Percentiles rank a stretch among this genome's conserved stretches.
Evolutionary conservation across 37 sponge, comb jelly and placozoan genomes (phyloP).

Genomic region (Cliona cf. orientalis): DNA sequence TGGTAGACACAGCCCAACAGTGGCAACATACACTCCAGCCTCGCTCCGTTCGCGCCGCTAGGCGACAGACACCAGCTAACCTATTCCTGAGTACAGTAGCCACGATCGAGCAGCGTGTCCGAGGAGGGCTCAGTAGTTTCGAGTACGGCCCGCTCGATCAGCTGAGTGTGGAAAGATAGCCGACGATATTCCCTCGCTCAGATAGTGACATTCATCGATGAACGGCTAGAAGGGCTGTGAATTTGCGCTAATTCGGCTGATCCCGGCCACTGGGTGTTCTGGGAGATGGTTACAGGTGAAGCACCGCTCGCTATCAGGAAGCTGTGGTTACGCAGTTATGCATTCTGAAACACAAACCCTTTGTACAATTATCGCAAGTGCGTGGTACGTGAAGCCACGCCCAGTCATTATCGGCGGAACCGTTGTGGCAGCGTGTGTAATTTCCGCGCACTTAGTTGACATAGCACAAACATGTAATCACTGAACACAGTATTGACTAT

Average conservation of each 20-base stretch:
- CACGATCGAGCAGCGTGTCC: background rate
- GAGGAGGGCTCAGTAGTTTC: background rate
- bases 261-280: too few species aligned
- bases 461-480: too few species aligned
- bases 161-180: slow-evolving; percentile 5
- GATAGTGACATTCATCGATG: background rate
- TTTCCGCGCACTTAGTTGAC: too few species aligned
- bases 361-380: too few species aligned
- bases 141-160: background rate
- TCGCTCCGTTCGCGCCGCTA: background rate
- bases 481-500: background rate
- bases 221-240: background rate
- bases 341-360: too few species aligned
- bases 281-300: background rate
- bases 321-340: background rate
- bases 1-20: slow-evolving; percentile 29
- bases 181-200: background rate
- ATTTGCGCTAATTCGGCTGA: background rate
- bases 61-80: too few species aligned
- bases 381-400: too few species aligned
- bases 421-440: too few species aligned
- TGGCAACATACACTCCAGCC: slow-evolving; percentile 24
- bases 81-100: too few species aligned
- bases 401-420: too few species aligned
- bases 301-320: background rate